Base-by-base conservation (phyloP, 2,797 vertebrate genomes). In the Diplodus puntazzo region DNA sequence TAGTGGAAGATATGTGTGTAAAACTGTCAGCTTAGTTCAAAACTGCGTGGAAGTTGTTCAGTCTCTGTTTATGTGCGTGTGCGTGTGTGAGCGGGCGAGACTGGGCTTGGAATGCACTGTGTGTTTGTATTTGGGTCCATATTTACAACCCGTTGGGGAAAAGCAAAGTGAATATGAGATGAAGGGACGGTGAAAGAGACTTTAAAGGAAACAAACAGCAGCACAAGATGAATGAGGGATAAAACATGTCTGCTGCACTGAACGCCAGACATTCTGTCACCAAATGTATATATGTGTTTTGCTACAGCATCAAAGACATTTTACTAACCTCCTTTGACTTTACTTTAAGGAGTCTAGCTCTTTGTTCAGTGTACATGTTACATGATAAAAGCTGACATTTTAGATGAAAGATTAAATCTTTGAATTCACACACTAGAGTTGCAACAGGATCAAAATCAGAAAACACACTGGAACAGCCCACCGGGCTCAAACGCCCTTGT, bases 1-100 rank as follows among this genome's bases (percentile, higher is more conserved):
- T 77, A 83, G 70, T 83, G 75, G 65, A 82, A 74, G 73, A 83
- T 69, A 17, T 81, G 79, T 82, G 79, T 75, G 79, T 80, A 57
- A 84, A 88, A 81, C 69, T 85, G 81, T 78, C 83, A 72, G 43
- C 50, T 80, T 65, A 11, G 18, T 75, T 84, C 52, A 58, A 67
- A 76, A 77, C 43, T 64, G 12, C 30, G 27, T 48, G 61, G 13
- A 74, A 68, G 66, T 71, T 53, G 17, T 49, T 68, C 30, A 49
- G 17, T 59, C 4, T 45, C 4, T 60, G 0, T 64, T 2, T 67
- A 1, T 77, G 49, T 73, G 58, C 72, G 58, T 68, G 53, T 78
- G 70, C 58, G 48, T 54, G 39, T 48, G 45, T 55, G 11, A 50
- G 57, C 27, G 17, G 34, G 71, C 7, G 53, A 34, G 43, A 34